Percentiles rank a stretch among this genome's conserved stretches.
Evolutionary conservation across 2,888 invertebrate species (phyloP).

Genomic region (Fabriciana adippe): DNA sequence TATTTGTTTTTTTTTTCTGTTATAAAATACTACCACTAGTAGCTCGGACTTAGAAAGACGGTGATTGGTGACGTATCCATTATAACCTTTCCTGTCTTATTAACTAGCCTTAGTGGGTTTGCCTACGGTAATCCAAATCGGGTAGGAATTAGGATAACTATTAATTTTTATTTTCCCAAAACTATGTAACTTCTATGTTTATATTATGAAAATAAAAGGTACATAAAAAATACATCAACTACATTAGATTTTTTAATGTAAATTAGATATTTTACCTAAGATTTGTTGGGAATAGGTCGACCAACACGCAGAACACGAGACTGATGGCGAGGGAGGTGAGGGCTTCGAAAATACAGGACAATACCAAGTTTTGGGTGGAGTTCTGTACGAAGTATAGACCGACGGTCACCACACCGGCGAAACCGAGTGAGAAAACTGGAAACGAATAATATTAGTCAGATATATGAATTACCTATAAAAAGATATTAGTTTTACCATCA

Average conservation of each 20-base stretch:
- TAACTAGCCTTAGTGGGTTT: too few relatives aligned
- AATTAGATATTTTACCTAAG: constrained; percentile 82
- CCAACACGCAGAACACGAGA: constrained; percentile 90
- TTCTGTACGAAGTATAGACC: constrained; percentile 89
- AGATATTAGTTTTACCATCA: too few relatives aligned
- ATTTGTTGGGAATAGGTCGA: constrained; percentile 91
- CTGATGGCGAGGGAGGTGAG: constrained; percentile 90
- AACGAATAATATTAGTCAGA: constrained; percentile 13
- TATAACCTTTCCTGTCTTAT: too few relatives aligned
- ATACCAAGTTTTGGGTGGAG: constrained; percentile 86
- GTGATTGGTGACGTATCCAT: too few relatives aligned
- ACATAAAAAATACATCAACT: not conserved
- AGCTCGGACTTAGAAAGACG: too few relatives aligned
- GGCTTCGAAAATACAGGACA: constrained; percentile 91
- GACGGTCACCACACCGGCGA: constrained; percentile 87
- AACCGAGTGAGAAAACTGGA: constrained; percentile 88
- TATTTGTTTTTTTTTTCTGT: too few relatives aligned
- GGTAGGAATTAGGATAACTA: too few relatives aligned
- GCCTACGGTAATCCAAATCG: too few relatives aligned
- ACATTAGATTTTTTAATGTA: not conserved
- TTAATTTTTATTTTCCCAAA: too few relatives aligned
- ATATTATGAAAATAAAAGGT: not conserved
- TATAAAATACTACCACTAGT: too few relatives aligned
- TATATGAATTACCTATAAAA: not conserved
- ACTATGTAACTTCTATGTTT: too few relatives aligned